Conservation (phyloP, 2,797 vertebrate genomes). For the Ceyx erithaca region DNA sequence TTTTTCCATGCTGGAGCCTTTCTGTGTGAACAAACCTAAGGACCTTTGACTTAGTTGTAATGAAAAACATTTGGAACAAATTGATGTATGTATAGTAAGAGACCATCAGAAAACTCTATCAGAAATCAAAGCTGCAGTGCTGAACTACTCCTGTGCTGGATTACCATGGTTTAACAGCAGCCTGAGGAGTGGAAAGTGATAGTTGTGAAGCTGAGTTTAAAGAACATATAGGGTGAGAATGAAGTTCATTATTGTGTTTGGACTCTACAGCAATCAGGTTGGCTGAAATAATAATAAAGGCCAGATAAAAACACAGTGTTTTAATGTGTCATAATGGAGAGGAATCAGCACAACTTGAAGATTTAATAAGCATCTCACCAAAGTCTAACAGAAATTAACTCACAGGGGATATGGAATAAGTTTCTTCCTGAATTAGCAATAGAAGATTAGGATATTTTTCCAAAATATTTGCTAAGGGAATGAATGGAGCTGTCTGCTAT, state of each 20-base stretch:
- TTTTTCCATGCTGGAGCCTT: not conserved
- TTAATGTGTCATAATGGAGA: not conserved
- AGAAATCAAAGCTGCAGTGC: not conserved
- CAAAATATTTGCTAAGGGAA: not conserved
- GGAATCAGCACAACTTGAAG: not conserved
- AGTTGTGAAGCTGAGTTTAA: not conserved
- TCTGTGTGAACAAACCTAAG: not conserved
- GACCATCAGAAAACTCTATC: not conserved
- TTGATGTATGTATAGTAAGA: not conserved
- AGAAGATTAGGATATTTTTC: not conserved
- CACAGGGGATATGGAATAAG: not conserved
- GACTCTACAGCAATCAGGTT: not conserved
- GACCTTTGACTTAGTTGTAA: not conserved
- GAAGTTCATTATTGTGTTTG: not conserved
- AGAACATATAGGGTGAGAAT: not conserved
- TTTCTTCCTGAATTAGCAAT: not conserved
- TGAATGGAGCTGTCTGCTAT: not conserved
- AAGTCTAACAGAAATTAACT: not conserved
- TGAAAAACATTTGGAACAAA: not conserved
- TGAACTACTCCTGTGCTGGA: not conserved
- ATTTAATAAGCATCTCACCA: not conserved
- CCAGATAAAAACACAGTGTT: not conserved
- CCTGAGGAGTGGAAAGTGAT: not conserved
- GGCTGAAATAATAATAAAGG: not conserved
- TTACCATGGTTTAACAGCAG: not conserved